Percentiles rank a stretch among this genome's conserved stretches.
Evolutionary conservation across 2,797 vertebrate genomes (phyloP).

Genomic region (Luscinia luscinia): DNA sequence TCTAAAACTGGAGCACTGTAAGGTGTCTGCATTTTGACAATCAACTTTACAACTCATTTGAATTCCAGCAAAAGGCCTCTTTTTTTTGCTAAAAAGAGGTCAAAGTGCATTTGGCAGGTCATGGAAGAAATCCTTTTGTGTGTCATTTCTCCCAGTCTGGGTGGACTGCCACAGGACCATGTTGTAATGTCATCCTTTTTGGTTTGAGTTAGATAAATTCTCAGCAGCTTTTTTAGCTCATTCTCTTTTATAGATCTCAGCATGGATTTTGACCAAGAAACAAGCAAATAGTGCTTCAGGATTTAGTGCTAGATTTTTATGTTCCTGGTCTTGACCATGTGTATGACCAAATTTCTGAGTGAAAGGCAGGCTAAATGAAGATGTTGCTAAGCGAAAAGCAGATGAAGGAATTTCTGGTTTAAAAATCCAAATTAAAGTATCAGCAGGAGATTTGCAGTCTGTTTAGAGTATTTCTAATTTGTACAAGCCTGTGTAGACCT

Average conservation of each 20-base stretch:
- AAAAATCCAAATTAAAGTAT: conserved; percentile 26
- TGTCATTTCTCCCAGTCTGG: background rate
- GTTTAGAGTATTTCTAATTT: conserved; percentile 22
- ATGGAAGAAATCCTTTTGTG: background rate
- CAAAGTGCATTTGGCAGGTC: background rate
- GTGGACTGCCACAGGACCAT: background rate
- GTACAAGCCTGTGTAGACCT: background rate
- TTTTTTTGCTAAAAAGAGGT: background rate
- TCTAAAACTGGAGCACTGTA: background rate
- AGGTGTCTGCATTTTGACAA: background rate
- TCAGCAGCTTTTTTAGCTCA: background rate
- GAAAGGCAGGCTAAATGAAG: background rate
- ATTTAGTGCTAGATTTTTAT: background rate
- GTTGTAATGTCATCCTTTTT: background rate
- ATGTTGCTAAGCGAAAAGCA: background rate
- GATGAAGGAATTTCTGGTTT: conserved; percentile 19
- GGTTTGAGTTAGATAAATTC: background rate
- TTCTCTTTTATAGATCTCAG: background rate
- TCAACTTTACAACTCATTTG: background rate
- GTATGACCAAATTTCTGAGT: background rate
- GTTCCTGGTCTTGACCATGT: background rate
- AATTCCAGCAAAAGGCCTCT: background rate
- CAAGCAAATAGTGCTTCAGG: background rate
- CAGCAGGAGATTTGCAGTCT: conserved; percentile 7
- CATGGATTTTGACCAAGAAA: background rate